Conservation (phyloP, 2,888 invertebrate species). For the Clepsis dumicolana region DNA sequence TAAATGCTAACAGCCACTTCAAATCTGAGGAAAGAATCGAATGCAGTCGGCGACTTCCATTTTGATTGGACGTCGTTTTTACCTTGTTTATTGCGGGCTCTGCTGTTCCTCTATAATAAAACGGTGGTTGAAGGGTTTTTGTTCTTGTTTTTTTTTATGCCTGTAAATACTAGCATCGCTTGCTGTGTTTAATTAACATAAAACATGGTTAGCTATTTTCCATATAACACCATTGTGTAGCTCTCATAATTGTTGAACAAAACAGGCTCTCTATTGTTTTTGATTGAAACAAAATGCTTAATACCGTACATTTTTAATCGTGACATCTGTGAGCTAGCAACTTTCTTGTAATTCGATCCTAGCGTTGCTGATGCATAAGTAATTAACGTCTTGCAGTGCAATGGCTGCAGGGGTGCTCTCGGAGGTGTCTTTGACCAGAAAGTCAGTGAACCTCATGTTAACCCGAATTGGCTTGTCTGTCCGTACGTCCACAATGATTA, state of each 20-base stretch:
- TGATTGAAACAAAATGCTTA: background rate
- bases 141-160: slow-evolving; percentile 25
- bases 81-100: slow-evolving; percentile 42
- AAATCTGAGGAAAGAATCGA: slow-evolving; percentile 51
- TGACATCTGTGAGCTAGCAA: background rate
- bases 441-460: slow-evolving; percentile 76
- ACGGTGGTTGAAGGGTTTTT: slow-evolving; percentile 23
- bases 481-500: slow-evolving; percentile 72
- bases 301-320: background rate
- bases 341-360: slow-evolving; percentile 19
- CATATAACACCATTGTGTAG: slow-evolving; percentile 34
- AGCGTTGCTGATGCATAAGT: slow-evolving; percentile 16
- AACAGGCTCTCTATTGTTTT: slow-evolving; percentile 16
- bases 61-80: slow-evolving; percentile 46
- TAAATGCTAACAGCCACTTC: slow-evolving; percentile 53
- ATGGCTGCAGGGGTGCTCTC: slow-evolving; percentile 49
- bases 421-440: slow-evolving; percentile 49
- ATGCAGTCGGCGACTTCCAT: slow-evolving; percentile 45
- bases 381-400: slow-evolving; percentile 37
- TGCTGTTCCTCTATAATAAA: slow-evolving; percentile 38
- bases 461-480: slow-evolving; percentile 73
- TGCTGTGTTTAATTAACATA: slow-evolving; percentile 40
- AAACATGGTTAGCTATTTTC: slow-evolving; percentile 36
- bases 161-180: slow-evolving; percentile 18
- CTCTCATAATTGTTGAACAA: slow-evolving; percentile 23